Conservation (phyloP, 2,113 vertebrate genomes). For the Megaceryle maxima region DNA sequence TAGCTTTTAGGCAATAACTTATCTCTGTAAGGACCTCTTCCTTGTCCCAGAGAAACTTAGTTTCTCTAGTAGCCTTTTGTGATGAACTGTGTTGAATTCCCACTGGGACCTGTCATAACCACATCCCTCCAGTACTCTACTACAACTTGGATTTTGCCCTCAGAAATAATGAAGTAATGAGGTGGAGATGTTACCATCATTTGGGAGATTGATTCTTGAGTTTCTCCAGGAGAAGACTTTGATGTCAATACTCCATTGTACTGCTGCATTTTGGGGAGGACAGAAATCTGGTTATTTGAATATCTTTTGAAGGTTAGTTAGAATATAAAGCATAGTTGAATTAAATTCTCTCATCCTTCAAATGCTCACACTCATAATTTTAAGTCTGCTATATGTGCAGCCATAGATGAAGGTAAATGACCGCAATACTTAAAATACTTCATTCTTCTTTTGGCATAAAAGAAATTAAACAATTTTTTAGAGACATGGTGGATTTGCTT, state of each 20-base stretch:
- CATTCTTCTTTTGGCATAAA: not conserved
- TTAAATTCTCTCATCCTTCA: not conserved
- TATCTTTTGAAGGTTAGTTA: not conserved
- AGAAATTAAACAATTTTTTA: not conserved
- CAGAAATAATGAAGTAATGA: not conserved
- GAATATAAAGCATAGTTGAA: not conserved
- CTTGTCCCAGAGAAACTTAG: not conserved
- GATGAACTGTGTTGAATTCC: not conserved
- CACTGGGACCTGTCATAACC: not conserved
- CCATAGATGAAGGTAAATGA: not conserved
- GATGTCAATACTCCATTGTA: not conserved
- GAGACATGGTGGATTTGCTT: not conserved
- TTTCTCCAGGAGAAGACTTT: not conserved
- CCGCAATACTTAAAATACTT: not conserved
- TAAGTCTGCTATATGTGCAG: not conserved
- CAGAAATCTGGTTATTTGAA: not conserved
- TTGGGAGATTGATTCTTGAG: not conserved
- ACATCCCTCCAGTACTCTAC: not conserved
- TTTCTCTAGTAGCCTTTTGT: not conserved
- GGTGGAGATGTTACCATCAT: not conserved
- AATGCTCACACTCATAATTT: not conserved
- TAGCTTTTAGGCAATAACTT: not conserved
- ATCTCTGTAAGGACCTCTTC: not conserved
- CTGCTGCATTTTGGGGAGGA: not conserved
- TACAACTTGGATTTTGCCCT: not conserved